Conservation (phyloP, 1,140 invertebrate species). For the Diorhabda carinulata region DNA sequence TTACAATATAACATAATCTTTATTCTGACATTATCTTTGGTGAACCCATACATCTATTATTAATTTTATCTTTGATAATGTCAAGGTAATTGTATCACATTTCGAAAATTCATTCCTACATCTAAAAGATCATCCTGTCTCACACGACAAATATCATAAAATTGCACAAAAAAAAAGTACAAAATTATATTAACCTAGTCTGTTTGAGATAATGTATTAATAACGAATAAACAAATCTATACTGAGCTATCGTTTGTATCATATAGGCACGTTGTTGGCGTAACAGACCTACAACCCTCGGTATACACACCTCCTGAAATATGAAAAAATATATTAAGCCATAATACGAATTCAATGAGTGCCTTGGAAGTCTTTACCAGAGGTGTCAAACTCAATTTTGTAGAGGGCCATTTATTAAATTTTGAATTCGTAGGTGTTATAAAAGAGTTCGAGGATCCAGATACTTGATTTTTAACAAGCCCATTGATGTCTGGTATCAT, state of each 20-base stretch:
- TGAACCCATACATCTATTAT: too few relatives aligned
- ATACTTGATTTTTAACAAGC: too few relatives aligned
- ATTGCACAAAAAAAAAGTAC: constrained; percentile 11
- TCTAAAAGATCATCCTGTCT: constrained; percentile 6
- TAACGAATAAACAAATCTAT: constrained; percentile 82
- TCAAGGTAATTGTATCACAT: constrained; percentile 14
- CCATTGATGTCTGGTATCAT: too few relatives aligned
- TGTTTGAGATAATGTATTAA: constrained; percentile 81
- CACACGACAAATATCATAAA: constrained; percentile 13
- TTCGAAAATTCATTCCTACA: constrained; percentile 18
- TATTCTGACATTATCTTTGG: too few relatives aligned
- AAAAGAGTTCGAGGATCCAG: too few relatives aligned
- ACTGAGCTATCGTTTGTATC: constrained; percentile 83
- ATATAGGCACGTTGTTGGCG: constrained; percentile 80
- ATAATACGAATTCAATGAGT: too few relatives aligned
- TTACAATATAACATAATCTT: too few relatives aligned
- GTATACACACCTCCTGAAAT: constrained; percentile 71
- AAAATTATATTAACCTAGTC: constrained; percentile 71
- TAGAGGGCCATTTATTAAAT: too few relatives aligned
- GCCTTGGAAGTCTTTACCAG: too few relatives aligned
- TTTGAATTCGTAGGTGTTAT: too few relatives aligned
- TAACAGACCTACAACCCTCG: constrained; percentile 68
- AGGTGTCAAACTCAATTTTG: too few relatives aligned
- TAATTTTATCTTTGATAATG: too few relatives aligned
- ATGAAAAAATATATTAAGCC: constrained; percentile 9